Evolutionary conservation across 2,888 invertebrate species (phyloP).

Genomic region (Mythimna impura): DNA sequence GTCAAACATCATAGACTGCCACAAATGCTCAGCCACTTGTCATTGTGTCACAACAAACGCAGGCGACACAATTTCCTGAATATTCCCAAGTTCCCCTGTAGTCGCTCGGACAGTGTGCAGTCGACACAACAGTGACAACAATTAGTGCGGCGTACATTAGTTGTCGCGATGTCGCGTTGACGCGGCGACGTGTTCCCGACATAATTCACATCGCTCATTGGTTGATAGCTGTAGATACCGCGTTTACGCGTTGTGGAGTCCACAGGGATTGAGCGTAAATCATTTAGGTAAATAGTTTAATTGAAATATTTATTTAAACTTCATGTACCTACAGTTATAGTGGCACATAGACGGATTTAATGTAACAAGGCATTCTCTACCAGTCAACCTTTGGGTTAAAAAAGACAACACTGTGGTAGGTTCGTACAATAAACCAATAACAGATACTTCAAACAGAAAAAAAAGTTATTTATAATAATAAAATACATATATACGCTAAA

Average conservation of each 20-base stretch:
- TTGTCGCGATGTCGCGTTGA: slow-evolving; percentile 52
- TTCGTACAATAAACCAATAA: too few species aligned
- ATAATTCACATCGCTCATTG: slow-evolving; percentile 36
- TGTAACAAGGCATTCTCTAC: too few species aligned
- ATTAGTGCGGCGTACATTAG: slow-evolving; percentile 52
- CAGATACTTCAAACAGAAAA: too few species aligned
- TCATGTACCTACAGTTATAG: too few species aligned
- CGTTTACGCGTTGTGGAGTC: not conserved
- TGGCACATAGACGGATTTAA: too few species aligned
- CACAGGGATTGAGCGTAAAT: slow-evolving; percentile 21
- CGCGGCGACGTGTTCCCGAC: slow-evolving; percentile 40
- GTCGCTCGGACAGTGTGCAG: slow-evolving; percentile 16
- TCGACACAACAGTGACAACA: slow-evolving; percentile 37
- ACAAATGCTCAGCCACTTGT: too few species aligned
- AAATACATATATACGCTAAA: too few species aligned
- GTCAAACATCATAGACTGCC: too few species aligned
- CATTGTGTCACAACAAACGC: not conserved
- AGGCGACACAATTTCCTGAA: not conserved
- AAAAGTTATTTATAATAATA: too few species aligned
- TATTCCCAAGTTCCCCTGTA: too few species aligned
- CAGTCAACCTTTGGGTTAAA: too few species aligned
- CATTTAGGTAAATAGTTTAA: slow-evolving; percentile 1
- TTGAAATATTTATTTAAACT: not conserved
- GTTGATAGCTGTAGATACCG: slow-evolving; percentile 9
- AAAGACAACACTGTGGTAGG: too few species aligned